Evolutionary conservation across 2,888 invertebrate genomes (phyloP), one percentile per base, ranked within the genome.

Genomic region (Halocaridina rubra): DNA sequence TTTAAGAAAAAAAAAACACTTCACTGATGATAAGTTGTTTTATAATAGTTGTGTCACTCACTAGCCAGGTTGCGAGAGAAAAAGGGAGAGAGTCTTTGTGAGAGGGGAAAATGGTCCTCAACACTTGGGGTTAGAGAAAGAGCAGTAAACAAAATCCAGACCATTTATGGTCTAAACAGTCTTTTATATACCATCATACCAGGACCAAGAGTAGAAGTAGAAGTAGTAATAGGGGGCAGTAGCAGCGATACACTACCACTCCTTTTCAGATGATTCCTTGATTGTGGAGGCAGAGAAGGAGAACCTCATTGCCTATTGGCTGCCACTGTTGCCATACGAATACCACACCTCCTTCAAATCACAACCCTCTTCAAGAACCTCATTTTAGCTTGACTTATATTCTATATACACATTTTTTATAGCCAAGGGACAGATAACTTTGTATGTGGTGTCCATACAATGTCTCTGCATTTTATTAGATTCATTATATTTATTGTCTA

Each of bases 51-150:
- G 84, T 80, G 80, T 80, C 80, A 79, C 84, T 84, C 84, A 84
- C 84, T 84, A 84, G 80, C 79, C 79, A 84, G 84, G 84, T 84
- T 84, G 84, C 79, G 79, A 80, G 74, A 84, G 80, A 84, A 74
- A 75, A 84, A 84, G 84, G 84, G 84, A 84, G 59, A 84, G 84
- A 84, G 84, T 84, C 84, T 79, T n/a, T 84, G 79, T 84, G 84
- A 80, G 84, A 80, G 84, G 84, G n/a, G n/a, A 82, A 57, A 69
- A 27, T 64, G 57, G 76, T 81, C 81, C 81, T 81, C 81, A 81
- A 57, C 81, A 81, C 81, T 46, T n/a, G 81, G 82, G 82, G 61
- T 75, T 64, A 81, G 81, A 81, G 81, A 81, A 53, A 82, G 82
- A 82, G 82, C 82, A 77, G 82, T 77, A 19, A 77, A 82, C 61